Base-by-base conservation (phyloP, 2,113 vertebrate genomes). In the Amphiprion percula region DNA sequence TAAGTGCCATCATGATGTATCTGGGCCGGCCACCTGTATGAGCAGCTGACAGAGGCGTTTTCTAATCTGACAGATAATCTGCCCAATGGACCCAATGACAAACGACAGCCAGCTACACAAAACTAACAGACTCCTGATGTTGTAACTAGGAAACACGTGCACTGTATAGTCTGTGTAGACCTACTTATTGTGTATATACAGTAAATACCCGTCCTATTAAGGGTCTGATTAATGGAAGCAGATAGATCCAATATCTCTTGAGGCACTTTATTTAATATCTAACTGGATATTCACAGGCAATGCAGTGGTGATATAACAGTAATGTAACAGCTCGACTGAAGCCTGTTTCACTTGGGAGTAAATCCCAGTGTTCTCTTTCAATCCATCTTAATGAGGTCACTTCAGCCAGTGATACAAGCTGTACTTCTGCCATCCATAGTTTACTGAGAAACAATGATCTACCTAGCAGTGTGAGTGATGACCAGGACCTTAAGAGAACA, bases 41-140 rank as follows among this genome's bases (percentile, higher is more conserved):
- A 81, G 74, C 12, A 47, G 75, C 85, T 93, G 93, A 92, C 90
- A 83, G 86, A 84, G 85, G 82, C 66, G 82, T 91, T 88, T 90
- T 91, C 84, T 94, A 94, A 94, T 93, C 92, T 95, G 94, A 94
- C 92, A 93, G 88, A 84, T 94, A 92, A 95, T 94, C 95, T 92
- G 81, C 87, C 65, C 76, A 23, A 71, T 77, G 91, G 92, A 94
- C 86, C 79, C 80, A 12, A 75, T 93, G 93, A 93, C 89, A 92
- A 93, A 94, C 55, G 80, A 90, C 79, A 84, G 70, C 37, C 53
- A 64, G 74, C 69, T 68, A 23, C 47, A 16, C 14, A 46, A 19
- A 68, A 70, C 37, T 16, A 58, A 56, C 5, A 46, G 24, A 65
- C 50, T 39, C 11, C 54, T 53, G 28, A 75, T 63, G 28, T 62